Percentiles rank a stretch among this genome's conserved stretches.
phyloP scores from a whole-genome alignment of 30 jellyfish, hydroid and myxozoan genomes.

The Catostylus mosaicus region DNA sequence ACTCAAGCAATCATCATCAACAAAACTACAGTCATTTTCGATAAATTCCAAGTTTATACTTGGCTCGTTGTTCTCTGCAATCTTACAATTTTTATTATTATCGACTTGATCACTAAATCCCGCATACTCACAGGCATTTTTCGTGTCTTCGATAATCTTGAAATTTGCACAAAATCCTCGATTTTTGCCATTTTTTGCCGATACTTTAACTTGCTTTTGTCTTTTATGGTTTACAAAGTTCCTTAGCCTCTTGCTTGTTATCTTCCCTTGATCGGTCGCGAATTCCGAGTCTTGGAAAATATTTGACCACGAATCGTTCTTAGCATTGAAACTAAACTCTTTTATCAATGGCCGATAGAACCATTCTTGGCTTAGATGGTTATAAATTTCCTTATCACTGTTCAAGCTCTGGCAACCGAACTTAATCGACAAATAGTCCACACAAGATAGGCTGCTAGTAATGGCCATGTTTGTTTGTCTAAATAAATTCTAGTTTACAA shows the following conservation, averaged over 20 bases:
- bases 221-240: conserved; percentile 33
- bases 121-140: background rate
- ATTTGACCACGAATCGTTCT: conserved; percentile 32
- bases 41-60: conserved; percentile 1
- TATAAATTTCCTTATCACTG: conserved; percentile 34
- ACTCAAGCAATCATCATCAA: conserved; percentile 13
- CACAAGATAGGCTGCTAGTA: conserved; percentile 56
- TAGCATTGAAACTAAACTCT: conserved; percentile 18
- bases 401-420: conserved; percentile 59
- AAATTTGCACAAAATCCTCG: background rate
- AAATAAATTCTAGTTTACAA: background rate
- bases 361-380: conserved; percentile 43
- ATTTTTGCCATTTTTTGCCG: background rate
- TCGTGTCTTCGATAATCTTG: background rate
- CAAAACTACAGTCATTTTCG: background rate
- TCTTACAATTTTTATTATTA: too few relatives aligned
- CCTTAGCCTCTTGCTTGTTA: background rate
- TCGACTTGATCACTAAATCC: background rate
- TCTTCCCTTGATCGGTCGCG: background rate
- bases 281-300: background rate
- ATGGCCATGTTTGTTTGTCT: conserved; percentile 46
- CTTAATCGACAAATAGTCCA: conserved; percentile 54
- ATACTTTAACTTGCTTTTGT: background rate
- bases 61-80: background rate
- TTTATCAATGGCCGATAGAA: conserved; percentile 40